Percentiles rank a stretch among this genome's conserved stretches.
phyloP scores from a whole-genome alignment of 1,140 invertebrate species.

The Rhopalosiphum maidis region DNA sequence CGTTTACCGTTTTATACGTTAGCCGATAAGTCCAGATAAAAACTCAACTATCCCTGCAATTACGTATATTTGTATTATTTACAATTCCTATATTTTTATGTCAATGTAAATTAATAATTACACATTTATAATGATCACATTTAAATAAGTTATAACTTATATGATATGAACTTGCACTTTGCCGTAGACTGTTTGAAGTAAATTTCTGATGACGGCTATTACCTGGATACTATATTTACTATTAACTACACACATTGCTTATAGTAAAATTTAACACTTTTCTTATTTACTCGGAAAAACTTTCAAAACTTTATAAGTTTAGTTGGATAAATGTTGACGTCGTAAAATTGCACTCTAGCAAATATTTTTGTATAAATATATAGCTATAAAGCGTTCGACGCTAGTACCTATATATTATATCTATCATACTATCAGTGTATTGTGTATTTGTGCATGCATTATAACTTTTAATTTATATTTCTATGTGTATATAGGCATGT shows the following conservation, averaged over 20 bases:
- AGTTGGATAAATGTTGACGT: background rate
- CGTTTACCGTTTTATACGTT: background rate
- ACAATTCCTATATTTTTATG: background rate
- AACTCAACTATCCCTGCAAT: background rate
- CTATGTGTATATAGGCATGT: too few relatives aligned
- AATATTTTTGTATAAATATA: background rate
- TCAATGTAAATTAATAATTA: background rate
- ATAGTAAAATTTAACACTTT: background rate
- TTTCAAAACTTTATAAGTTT: background rate
- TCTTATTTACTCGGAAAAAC: background rate
- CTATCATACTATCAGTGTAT: too few relatives aligned
- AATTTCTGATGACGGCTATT: background rate
- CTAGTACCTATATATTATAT: background rate
- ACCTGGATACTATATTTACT: background rate
- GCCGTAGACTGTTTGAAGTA: background rate
- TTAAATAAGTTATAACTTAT: too few relatives aligned
- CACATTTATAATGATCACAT: background rate
- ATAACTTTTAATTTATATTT: too few relatives aligned
- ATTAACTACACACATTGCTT: background rate
- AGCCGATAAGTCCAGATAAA: background rate
- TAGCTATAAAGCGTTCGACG: too few relatives aligned
- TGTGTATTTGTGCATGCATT: too few relatives aligned
- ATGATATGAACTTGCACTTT: background rate
- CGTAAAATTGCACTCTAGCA: background rate
- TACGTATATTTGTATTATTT: background rate